phyloP scores from a whole-genome alignment of 2,888 invertebrate genomes.

The Drosophila mimica region DNA sequence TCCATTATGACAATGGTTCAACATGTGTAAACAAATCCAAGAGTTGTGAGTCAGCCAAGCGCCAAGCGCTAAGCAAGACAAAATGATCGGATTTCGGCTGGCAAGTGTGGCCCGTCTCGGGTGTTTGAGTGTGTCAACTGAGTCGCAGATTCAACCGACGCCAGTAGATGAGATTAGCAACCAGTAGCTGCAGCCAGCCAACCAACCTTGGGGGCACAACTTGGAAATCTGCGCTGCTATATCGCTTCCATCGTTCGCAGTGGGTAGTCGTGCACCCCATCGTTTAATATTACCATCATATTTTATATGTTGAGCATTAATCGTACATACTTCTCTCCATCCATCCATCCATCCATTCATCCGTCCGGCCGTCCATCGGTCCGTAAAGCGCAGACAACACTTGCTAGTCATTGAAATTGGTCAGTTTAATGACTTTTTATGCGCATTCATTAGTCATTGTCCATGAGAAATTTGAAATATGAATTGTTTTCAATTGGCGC shows the following conservation, averaged over 20 bases:
- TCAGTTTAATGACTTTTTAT: conserved; percentile 68
- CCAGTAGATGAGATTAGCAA: conserved; percentile 56
- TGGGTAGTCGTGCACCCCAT: conserved; percentile 19
- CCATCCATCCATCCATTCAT: conserved; percentile 10
- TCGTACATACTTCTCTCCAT: conserved; percentile 4
- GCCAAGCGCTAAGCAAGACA: conserved; percentile 34
- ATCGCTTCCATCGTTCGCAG: conserved; percentile 15
- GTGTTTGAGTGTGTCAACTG: conserved; percentile 36
- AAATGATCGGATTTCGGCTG: conserved; percentile 64
- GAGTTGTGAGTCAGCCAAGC: conserved; percentile 59
- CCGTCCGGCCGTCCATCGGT: neutral
- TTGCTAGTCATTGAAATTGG: conserved; percentile 58
- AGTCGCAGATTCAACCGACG: conserved; percentile 58
- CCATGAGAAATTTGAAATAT: conserved; percentile 51
- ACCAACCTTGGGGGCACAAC: conserved; percentile 38
- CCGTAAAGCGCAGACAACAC: conserved; percentile 6
- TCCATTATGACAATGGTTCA: conserved; percentile 12
- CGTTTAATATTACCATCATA: conserved; percentile 45
- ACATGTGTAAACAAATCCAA: conserved; percentile 53
- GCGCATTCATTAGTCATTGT: conserved; percentile 64
- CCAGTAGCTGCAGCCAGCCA: conserved; percentile 39
- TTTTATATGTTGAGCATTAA: conserved; percentile 39
- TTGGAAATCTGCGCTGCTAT: conserved; percentile 29
- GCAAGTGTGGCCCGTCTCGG: conserved; percentile 52
- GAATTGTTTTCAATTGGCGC: conserved; percentile 37